phyloP scores from a whole-genome alignment of 2,797 vertebrate species.

The Malurus leucopterus region DNA sequence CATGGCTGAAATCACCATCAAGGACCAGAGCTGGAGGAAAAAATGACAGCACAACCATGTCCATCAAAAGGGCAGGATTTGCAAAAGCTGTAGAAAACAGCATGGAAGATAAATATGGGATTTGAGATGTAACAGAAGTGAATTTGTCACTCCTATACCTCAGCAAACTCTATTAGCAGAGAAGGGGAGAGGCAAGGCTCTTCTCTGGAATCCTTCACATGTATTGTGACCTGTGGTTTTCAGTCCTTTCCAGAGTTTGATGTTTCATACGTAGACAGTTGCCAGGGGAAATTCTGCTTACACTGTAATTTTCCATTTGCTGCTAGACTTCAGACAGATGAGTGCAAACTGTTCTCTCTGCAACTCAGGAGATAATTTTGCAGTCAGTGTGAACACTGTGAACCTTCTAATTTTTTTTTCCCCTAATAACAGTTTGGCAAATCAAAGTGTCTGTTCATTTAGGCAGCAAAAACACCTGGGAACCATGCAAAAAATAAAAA shows the following conservation, averaged over 20 bases:
- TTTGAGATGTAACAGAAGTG: neutral
- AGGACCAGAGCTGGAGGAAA: neutral
- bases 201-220: neutral
- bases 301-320: constrained; percentile 36
- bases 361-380: constrained; percentile 46
- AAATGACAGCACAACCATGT: fast-evolving
- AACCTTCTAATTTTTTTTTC: constrained; percentile 19
- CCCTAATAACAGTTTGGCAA: constrained; percentile 33
- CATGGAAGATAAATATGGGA: fast-evolving
- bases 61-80: neutral
- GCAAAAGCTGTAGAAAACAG: neutral
- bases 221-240: neutral
- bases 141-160: neutral
- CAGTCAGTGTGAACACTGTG: constrained; percentile 23
- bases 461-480: constrained; percentile 10
- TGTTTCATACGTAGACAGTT: constrained; percentile 17
- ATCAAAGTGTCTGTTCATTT: constrained; percentile 22
- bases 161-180: neutral
- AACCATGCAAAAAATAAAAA: neutral
- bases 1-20: fast-evolving
- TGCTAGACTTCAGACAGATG: constrained; percentile 28
- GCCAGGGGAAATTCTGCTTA: constrained; percentile 44
- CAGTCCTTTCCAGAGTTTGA: neutral
- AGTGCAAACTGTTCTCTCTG: constrained; percentile 48
- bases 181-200: neutral